These are phyloP conservation scores for Periphyllus acericola DNA, from an alignment of 2,888 invertebrate species.

Conservation along the genomic window DNA sequence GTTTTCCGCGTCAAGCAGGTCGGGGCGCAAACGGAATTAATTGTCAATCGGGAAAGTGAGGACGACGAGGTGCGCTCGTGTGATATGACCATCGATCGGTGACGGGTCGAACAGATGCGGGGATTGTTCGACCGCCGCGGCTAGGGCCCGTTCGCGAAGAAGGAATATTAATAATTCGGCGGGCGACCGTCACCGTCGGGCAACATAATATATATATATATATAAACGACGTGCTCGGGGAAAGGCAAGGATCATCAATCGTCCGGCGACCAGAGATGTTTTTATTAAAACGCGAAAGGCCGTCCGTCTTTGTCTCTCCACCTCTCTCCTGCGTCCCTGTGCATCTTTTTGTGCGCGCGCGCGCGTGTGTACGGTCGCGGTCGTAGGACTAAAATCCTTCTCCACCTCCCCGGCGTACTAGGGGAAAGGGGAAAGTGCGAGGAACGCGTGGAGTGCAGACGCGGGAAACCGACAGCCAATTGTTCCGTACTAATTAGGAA, in stretches of 20 bases:
- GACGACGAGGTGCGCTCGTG: too few relatives aligned
- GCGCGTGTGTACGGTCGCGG: background rate
- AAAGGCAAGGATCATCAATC: conserved; percentile 48
- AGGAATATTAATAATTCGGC: conserved; percentile 16
- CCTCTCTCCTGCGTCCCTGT: background rate
- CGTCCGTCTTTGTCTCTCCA: background rate
- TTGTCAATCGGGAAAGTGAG: too few relatives aligned
- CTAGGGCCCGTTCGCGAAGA: background rate
- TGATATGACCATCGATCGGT: background rate
- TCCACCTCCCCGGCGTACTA: background rate
- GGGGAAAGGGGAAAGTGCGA: background rate
- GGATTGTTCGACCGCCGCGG: background rate
- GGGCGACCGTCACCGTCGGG: background rate
- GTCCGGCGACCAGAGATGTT: conserved; percentile 26
- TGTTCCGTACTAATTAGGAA: conserved; percentile 52
- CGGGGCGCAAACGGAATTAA: too few relatives aligned
- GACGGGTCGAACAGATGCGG: background rate
- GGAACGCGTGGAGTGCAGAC: background rate
- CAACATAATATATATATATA: background rate
- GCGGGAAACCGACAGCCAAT: conserved; percentile 43
- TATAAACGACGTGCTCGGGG: background rate
- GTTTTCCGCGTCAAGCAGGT: too few relatives aligned
- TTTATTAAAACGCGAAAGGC: conserved; percentile 39
- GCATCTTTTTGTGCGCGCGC: too few relatives aligned
- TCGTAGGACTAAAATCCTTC: background rate